A percentile compares a stretch with the other conserved stretches of the same genome.
These are phyloP conservation scores for Theristicus caerulescens DNA, from an alignment of 2,113 vertebrate species.

Conservation along the genomic window DNA sequence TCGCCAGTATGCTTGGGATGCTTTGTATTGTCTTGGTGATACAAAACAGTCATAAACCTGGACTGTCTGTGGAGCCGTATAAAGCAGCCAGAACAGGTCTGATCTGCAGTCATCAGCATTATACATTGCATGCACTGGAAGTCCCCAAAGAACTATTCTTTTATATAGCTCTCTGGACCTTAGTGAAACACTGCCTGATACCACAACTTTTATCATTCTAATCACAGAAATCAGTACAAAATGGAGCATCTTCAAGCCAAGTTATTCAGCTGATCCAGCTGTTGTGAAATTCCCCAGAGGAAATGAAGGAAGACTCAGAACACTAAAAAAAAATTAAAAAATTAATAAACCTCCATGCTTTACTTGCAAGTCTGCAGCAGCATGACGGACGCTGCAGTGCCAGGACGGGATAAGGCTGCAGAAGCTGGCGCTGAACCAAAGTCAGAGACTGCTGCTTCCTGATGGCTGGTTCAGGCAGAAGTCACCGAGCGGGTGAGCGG, in stretches of 20 bases:
- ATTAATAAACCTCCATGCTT: background rate
- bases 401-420: background rate
- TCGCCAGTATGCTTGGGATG: background rate
- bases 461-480: background rate
- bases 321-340: fast-evolving
- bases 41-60: background rate
- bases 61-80: background rate
- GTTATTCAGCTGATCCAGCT: background rate
- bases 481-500: background rate
- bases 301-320: background rate
- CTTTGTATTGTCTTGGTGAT: background rate
- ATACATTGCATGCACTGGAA: background rate
- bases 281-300: conserved; percentile 6
- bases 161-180: background rate
- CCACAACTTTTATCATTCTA: background rate
- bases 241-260: background rate
- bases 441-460: background rate
- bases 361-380: background rate
- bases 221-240: conserved; percentile 10
- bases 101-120: background rate
- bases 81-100: background rate
- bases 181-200: background rate
- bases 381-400: background rate
- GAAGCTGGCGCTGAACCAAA: background rate
- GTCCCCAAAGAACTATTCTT: background rate